These are phyloP conservation scores for Plagodis dolabraria DNA, from an alignment of 2,888 invertebrate genomes.

Conservation along the genomic window DNA sequence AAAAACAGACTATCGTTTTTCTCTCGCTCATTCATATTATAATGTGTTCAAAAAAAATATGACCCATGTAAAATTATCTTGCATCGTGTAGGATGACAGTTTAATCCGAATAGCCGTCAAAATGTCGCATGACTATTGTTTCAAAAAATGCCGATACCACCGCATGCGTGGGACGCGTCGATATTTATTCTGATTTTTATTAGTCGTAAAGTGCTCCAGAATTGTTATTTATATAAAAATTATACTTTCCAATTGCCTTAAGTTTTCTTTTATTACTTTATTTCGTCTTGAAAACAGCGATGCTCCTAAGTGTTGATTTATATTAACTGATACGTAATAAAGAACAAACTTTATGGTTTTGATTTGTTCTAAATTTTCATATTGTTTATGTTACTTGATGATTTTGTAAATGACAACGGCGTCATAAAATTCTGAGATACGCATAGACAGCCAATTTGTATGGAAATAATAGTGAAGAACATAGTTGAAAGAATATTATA, in stretches of 20 bases:
- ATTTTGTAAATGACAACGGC: constrained; percentile 27
- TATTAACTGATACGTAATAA: constrained; percentile 29
- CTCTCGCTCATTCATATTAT: constrained; percentile 15
- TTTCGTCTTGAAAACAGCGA: constrained; percentile 40
- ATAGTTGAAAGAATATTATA: not conserved
- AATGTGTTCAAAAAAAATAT: constrained; percentile 20
- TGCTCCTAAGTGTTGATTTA: constrained; percentile 36
- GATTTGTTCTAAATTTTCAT: constrained; percentile 27
- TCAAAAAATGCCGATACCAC: constrained; percentile 33
- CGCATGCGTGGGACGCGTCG: constrained; percentile 48
- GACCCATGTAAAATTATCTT: constrained; percentile 19
- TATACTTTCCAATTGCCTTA: constrained; percentile 40
- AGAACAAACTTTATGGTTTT: constrained; percentile 33
- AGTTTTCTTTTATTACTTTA: constrained; percentile 48
- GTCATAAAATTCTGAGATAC: constrained; percentile 13
- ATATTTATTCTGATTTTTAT: constrained; percentile 50
- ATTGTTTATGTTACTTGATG: constrained; percentile 22
- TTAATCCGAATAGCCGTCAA: constrained; percentile 41
- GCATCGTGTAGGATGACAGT: constrained; percentile 17
- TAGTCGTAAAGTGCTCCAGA: constrained; percentile 43
- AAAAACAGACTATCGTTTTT: constrained; percentile 8
- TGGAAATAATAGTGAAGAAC: constrained; percentile 2
- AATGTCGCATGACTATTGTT: constrained; percentile 48
- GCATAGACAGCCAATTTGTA: constrained; percentile 4
- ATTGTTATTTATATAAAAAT: constrained; percentile 42